These are phyloP conservation scores for Lagodon rhomboides DNA, from an alignment of 2,797 vertebrate genomes.

Conservation along the genomic window DNA sequence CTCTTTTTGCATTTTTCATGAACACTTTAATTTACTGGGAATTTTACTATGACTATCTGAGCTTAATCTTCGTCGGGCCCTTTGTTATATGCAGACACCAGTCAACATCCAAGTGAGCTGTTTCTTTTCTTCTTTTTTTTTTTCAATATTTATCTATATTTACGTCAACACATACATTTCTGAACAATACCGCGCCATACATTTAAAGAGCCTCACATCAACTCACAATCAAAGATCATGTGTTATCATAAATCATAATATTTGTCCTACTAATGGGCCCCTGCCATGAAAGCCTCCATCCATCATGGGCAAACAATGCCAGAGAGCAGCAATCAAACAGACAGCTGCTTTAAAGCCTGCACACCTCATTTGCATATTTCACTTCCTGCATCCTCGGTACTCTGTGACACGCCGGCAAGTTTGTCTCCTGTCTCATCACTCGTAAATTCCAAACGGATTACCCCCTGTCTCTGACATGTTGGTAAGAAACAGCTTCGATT, in stretches of 20 bases:
- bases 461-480: constrained; percentile 79
- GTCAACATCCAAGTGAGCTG: background rate
- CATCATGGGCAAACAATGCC: constrained; percentile 77
- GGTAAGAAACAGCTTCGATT: constrained; percentile 81
- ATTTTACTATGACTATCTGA: constrained; percentile 1
- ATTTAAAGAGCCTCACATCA: constrained; percentile 44
- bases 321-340: constrained; percentile 74
- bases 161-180: background rate
- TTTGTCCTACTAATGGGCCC: constrained; percentile 76
- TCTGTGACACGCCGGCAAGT: constrained; percentile 73
- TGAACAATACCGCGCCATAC: constrained; percentile 3
- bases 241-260: constrained; percentile 77
- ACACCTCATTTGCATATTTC: constrained; percentile 82
- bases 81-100: background rate
- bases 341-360: constrained; percentile 75
- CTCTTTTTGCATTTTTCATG: constrained; percentile 49
- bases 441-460: constrained; percentile 86
- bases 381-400: constrained; percentile 75
- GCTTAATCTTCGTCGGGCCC: background rate
- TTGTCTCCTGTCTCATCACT: constrained; percentile 82
- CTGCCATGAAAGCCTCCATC: constrained; percentile 72
- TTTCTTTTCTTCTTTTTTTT: background rate
- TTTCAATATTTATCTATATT: background rate
- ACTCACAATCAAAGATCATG: constrained; percentile 50
- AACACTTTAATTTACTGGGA: constrained; percentile 24